Conservation (phyloP, 2,113 vertebrate species). For the Boleophthalmus pectinirostris region DNA sequence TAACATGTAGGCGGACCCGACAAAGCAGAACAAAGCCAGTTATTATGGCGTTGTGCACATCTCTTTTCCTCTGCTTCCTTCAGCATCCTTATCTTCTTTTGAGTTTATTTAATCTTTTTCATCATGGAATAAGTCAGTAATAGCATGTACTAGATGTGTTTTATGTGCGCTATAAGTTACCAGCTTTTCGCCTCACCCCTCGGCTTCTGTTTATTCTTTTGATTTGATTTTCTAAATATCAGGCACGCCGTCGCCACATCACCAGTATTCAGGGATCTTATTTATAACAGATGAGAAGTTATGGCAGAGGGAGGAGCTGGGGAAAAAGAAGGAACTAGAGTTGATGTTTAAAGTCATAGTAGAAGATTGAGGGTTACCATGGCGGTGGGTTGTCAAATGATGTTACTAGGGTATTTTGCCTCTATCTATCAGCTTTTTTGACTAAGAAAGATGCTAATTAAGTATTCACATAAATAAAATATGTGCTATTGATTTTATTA, state of each 20-base stretch:
- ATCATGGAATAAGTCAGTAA: slow-evolving; percentile 20
- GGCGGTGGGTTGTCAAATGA: slow-evolving; percentile 55
- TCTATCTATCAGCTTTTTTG: slow-evolving; percentile 10
- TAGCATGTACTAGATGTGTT: slow-evolving; percentile 30
- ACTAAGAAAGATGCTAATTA: background rate
- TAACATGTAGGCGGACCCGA: slow-evolving; percentile 45
- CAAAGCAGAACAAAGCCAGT: slow-evolving; percentile 63
- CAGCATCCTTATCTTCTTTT: slow-evolving; percentile 20
- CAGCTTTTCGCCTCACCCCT: slow-evolving; percentile 17
- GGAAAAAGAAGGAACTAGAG: slow-evolving; percentile 32
- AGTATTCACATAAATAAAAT: background rate
- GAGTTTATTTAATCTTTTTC: slow-evolving; percentile 30
- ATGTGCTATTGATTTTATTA: background rate
- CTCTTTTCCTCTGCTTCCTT: slow-evolving; percentile 20
- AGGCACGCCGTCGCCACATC: slow-evolving; percentile 25
- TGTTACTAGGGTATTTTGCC: slow-evolving; percentile 42
- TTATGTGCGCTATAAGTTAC: slow-evolving; percentile 31
- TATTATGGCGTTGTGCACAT: slow-evolving; percentile 45
- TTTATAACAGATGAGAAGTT: slow-evolving; percentile 36
- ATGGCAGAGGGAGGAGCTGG: slow-evolving; percentile 37
- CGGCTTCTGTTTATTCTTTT: slow-evolving; percentile 41
- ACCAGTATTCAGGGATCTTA: slow-evolving; percentile 26
- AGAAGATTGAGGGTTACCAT: slow-evolving; percentile 36
- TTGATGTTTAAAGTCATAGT: slow-evolving; percentile 31
- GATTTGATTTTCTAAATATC: slow-evolving; percentile 42